phyloP scores from a whole-genome alignment of 2,113 vertebrate species.

The Seriola rivoliana region DNA sequence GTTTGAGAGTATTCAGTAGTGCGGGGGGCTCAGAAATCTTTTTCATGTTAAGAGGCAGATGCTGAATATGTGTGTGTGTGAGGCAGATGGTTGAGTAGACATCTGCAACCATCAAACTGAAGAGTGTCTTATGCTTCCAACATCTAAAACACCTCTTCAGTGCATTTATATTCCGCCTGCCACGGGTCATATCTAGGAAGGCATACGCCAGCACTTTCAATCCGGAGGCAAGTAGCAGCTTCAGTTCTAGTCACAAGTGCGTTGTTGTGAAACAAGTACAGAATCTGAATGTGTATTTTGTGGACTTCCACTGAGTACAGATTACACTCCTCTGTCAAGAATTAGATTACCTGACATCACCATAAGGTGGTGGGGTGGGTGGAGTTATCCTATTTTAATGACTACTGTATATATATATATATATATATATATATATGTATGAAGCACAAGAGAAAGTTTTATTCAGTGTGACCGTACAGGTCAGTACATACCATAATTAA shows the following conservation, averaged over 20 bases:
- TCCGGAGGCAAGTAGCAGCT: slow-evolving; percentile 10
- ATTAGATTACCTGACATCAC: not conserved
- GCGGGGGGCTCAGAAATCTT: slow-evolving; percentile 42
- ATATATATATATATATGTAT: not conserved
- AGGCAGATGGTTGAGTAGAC: slow-evolving; percentile 64
- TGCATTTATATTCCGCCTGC: slow-evolving; percentile 33
- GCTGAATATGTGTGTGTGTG: slow-evolving; percentile 31
- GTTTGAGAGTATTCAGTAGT: slow-evolving; percentile 40
- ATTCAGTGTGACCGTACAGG: not conserved
- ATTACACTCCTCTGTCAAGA: not conserved
- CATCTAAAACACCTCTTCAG: slow-evolving; percentile 64
- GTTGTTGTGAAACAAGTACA: slow-evolving; percentile 18
- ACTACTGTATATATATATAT: not conserved
- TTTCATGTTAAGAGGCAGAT: slow-evolving; percentile 51
- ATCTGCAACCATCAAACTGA: slow-evolving; percentile 50
- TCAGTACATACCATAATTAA: not conserved
- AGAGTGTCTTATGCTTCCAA: slow-evolving; percentile 50
- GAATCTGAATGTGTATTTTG: slow-evolving; percentile 1
- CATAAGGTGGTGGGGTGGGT: no score
- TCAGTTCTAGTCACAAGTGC: slow-evolving; percentile 26
- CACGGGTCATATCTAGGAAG: slow-evolving; percentile 27
- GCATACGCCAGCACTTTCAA: slow-evolving; percentile 1
- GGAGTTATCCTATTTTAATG: not conserved
- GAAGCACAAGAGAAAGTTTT: not conserved
- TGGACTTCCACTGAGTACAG: not conserved